Evolutionary conservation across 1,140 invertebrate species (phyloP), one percentile per base, ranked within the genome.

Genomic region (Phenacoccus solenopsis): DNA sequence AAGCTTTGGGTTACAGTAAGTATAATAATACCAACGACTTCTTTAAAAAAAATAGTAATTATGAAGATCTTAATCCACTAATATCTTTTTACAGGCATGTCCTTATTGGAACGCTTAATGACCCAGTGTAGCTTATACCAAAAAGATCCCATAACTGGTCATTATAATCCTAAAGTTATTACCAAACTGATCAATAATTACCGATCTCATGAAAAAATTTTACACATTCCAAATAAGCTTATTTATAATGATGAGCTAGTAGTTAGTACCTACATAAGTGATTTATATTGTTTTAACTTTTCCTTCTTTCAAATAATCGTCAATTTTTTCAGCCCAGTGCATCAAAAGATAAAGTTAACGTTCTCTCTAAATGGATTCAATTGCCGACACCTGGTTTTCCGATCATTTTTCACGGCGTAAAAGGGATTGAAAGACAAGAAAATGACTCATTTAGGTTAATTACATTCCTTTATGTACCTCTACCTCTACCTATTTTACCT

Each of bases 171-270:
- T 0, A 76, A 82, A 71, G 76, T 90, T 0, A 78, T 93, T 0
- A 91, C 89, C 0, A 88, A 87, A 76, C 78, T 93, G 12, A 76
- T 87, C 10, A 82, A 86, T 30, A 91, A 90, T 77, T 91, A 90
- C 76, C 83, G 94, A 64, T 91, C 91, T 35, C 83, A 96, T 76
- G 84, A 87, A 21, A 82, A 86, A 68, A 86, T 97, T 68, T 77
- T 97, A 28, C 76, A 81, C 10, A 74, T 93, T 13, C 87, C 92
- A 9, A 96, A 88, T 76, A 78, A 81, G 59, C 78, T 93, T 70
- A 97, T 96, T 80, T 97, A 98, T 77, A 83, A 91, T 74, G 80
- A 80, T 21, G 85, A 89, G 76, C 80, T 94, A 5, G 76, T 82
- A 64, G 76, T 87, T 9, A 80, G 80, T 72, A n/a, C n/a, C n/a